Percentiles rank a stretch among this genome's conserved stretches.
These are phyloP conservation scores for Tiliacea aurago DNA, from an alignment of 2,888 invertebrate species.

Conservation along the genomic window DNA sequence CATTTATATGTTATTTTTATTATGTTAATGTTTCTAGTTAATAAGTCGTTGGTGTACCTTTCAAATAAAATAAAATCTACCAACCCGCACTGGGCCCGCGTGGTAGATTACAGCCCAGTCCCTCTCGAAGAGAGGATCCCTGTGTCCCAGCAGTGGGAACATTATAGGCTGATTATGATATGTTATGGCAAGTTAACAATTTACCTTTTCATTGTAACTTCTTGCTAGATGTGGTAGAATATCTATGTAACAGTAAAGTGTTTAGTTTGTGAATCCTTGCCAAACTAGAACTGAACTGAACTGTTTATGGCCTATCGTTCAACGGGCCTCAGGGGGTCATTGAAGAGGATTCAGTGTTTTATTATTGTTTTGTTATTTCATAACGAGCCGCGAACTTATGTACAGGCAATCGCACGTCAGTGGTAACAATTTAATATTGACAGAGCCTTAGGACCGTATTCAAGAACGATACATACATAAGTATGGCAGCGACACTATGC, in stretches of 20 bases:
- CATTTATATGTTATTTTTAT: too few relatives aligned
- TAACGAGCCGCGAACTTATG: neutral
- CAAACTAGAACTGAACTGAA: neutral
- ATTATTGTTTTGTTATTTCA: conserved; percentile 27
- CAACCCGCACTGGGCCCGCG: too few relatives aligned
- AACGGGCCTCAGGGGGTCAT: conserved; percentile 3
- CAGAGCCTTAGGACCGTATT: too few relatives aligned
- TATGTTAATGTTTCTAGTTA: too few relatives aligned
- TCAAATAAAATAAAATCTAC: too few relatives aligned
- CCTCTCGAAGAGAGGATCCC: too few relatives aligned
- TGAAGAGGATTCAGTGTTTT: conserved; percentile 41
- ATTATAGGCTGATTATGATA: too few relatives aligned
- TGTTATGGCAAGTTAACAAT: neutral
- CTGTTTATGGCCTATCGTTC: conserved; percentile 20
- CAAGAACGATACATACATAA: too few relatives aligned
- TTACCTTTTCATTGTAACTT: neutral
- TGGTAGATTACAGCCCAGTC: too few relatives aligned
- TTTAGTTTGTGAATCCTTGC: neutral
- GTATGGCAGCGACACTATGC: too few relatives aligned
- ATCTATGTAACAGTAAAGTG: neutral
- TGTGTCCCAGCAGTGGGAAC: too few relatives aligned
- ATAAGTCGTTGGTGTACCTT: too few relatives aligned
- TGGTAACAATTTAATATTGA: neutral
- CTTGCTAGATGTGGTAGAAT: neutral
- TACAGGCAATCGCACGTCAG: neutral